A percentile compares a stretch with the other conserved stretches of the same genome.
These are phyloP conservation scores for Rhadinocentrus ornatus DNA, from an alignment of 2,797 vertebrate genomes.

Conservation along the genomic window DNA sequence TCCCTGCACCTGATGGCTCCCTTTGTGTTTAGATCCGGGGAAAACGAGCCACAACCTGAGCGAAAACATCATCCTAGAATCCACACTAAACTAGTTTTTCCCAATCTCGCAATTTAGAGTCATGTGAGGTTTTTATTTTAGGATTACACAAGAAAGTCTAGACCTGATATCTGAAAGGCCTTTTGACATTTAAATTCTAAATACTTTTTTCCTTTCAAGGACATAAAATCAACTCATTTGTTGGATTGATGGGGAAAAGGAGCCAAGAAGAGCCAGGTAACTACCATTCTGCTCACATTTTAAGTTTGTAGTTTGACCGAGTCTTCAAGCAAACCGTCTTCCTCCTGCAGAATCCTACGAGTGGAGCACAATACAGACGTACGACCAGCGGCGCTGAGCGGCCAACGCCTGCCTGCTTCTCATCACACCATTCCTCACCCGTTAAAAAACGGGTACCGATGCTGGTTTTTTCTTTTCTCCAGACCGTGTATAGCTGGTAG, in stretches of 20 bases:
- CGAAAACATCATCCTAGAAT: no score
- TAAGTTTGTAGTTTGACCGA: no score
- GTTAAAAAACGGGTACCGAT: background rate
- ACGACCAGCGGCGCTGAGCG: constrained; percentile 73
- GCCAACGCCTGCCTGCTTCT: constrained; percentile 32
- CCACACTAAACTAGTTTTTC: no score
- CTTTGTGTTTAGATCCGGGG: no score
- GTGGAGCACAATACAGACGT: constrained; percentile 78
- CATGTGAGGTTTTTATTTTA: no score
- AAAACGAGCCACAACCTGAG: no score
- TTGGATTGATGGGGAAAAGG: constrained; percentile 86
- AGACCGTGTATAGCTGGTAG: constrained; percentile 61
- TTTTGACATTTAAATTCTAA: background rate
- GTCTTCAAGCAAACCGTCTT: no score
- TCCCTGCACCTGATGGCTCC: no score
- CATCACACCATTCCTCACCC: constrained; percentile 29
- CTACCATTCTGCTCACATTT: background rate
- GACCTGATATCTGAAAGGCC: no score
- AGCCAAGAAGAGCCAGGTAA: constrained; percentile 83
- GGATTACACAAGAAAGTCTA: no score
- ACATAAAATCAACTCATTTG: constrained; percentile 87
- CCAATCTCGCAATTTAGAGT: no score
- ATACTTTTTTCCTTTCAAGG: constrained; percentile 64
- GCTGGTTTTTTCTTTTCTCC: constrained; percentile 44
- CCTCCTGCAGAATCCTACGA: constrained; percentile 73